Evolutionary conservation across 2,797 vertebrate species (phyloP).

Genomic region (Peromyscus attwateri): DNA sequence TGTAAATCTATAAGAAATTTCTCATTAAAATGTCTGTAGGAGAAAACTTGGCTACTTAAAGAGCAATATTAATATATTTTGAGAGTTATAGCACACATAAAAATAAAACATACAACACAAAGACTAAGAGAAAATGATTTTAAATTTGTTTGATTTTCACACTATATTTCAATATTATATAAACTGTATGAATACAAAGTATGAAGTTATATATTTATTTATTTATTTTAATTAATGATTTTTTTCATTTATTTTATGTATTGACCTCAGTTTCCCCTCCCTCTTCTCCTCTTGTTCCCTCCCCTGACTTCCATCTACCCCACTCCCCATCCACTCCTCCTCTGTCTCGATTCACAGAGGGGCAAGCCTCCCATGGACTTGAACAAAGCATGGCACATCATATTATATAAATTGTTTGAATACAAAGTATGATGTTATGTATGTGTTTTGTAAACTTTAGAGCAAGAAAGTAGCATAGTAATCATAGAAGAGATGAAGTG

Average conservation of each 20-base stretch:
- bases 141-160: not conserved
- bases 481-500: not conserved
- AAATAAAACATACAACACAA: constrained; percentile 28
- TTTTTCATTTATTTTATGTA: no score
- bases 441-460: not conserved
- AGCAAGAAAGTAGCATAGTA: not conserved
- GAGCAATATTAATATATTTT: not conserved
- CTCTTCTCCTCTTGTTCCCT: no score
- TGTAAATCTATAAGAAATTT: not conserved
- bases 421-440: not conserved
- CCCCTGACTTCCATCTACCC: no score
- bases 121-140: constrained; percentile 1
- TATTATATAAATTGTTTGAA: not conserved
- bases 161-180: not conserved
- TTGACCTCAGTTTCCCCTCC: no score
- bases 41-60: constrained; percentile 25
- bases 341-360: no score
- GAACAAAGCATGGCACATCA: not conserved
- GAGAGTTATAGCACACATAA: not conserved
- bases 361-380: no score
- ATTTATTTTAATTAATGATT: no score
- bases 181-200: not conserved
- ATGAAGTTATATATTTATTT: not conserved
- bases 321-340: no score
- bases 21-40: not conserved